Conservation (phyloP, 1,140 invertebrate species). For the Drosophila truncata region DNA sequence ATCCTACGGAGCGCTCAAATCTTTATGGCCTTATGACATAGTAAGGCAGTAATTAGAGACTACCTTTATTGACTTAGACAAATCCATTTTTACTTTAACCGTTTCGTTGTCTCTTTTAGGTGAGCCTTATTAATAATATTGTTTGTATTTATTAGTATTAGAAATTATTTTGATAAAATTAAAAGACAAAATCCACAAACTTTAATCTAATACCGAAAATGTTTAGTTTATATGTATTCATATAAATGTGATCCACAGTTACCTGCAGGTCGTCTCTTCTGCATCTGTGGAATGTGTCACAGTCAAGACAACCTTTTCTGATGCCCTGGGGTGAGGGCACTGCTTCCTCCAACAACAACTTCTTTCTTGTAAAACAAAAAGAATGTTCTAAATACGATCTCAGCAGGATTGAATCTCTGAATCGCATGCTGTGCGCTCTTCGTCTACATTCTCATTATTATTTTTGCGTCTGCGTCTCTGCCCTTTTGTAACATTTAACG, state of each 20-base stretch:
- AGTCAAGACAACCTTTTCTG: conserved; percentile 9
- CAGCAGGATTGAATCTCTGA: conserved; percentile 20
- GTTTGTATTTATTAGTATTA: no score
- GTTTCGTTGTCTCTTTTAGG: no score
- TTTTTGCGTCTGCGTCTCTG: conserved; percentile 5
- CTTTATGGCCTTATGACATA: no score
- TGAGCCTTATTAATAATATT: no score
- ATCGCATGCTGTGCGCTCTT: conserved; percentile 40
- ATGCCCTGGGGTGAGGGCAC: conserved; percentile 8
- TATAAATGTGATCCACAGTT: neutral
- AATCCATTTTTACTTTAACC: fast-evolving
- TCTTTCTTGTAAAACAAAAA: conserved; percentile 15
- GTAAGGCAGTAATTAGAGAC: no score
- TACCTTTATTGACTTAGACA: no score
- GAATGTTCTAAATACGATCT: conserved; percentile 12
- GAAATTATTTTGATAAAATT: neutral
- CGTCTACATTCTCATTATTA: conserved; percentile 35
- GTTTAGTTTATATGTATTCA: neutral
- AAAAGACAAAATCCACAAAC: neutral
- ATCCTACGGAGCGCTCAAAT: no score
- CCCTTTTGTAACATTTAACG: conserved; percentile 60
- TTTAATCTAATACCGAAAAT: neutral
- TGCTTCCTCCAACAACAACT: conserved; percentile 2
- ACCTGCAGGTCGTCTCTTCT: neutral
- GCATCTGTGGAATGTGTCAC: conserved; percentile 16